Conservation (phyloP, 2,113 vertebrate genomes). For the Bubo bubo region DNA sequence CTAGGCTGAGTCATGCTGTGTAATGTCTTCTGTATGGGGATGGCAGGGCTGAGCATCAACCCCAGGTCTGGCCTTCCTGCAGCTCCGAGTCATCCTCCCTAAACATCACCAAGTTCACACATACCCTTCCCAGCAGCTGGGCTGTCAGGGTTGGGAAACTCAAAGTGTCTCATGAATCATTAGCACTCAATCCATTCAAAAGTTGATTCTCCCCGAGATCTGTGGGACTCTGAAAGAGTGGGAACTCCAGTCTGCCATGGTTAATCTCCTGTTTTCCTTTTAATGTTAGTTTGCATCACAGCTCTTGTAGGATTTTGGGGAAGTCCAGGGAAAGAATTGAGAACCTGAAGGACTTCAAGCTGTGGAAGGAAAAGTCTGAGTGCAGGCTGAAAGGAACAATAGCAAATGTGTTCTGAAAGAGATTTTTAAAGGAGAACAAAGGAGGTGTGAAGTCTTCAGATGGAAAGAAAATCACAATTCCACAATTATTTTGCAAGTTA, state of each 20-base stretch:
- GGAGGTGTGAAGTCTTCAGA: not conserved
- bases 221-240: not conserved
- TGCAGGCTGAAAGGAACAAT: not conserved
- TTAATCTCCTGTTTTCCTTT: not conserved
- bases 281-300: not conserved
- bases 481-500: not conserved
- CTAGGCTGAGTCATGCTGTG: not conserved
- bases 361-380: not conserved
- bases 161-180: not conserved
- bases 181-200: not conserved
- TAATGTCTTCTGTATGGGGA: not conserved
- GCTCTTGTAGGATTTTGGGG: not conserved
- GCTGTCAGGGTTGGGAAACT: not conserved
- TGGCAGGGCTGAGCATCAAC: not conserved
- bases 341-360: not conserved
- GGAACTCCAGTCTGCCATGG: not conserved
- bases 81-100: not conserved
- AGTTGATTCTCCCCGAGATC: not conserved
- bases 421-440: not conserved
- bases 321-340: not conserved
- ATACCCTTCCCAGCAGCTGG: not conserved
- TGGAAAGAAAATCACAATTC: not conserved
- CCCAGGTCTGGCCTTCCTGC: not conserved
- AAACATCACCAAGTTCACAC: not conserved
- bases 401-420: not conserved